Base-by-base conservation (phyloP, 2,113 vertebrate genomes). In the Dendropsophus ebraccatus region DNA sequence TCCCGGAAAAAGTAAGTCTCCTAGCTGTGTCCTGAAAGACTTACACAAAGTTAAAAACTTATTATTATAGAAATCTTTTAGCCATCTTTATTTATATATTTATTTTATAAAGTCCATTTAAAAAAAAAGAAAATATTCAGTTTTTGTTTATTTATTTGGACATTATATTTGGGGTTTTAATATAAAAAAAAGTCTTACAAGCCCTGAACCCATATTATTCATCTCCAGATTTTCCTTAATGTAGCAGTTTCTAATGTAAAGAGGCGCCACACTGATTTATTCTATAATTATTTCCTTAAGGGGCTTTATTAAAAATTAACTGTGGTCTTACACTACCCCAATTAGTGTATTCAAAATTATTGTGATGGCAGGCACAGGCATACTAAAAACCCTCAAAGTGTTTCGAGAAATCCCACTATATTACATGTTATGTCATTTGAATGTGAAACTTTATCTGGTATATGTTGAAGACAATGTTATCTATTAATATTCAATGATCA, bases 231-330 rank as follows among this genome's bases (percentile, higher is more conserved):
- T 94, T 93, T 94, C 94, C 37, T n/a, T 74, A 58, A 92, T 92
- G 88, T 91, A 89, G 56, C 92, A 92, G 91, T 82, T 88, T 91
- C 82, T 92, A 91, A 94, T 93, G 95, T 93, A 90, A 90, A 90
- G 91, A 91, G 91, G 92, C 93, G 92, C 91, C 92, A 92, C 90
- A 84, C 92, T 95, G 94, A 95, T 94, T 93, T 94, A 94, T 95
- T 93, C 89, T 91, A 76, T 95, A 95, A 94, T 95, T 94, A 93
- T 94, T 95, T 94, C 91, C 93, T 92, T 94, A 93, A 91, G 91
- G 91, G 91, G 90, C 92, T 92, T 90, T 93, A 95, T 94, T 94
- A 95, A 95, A 95, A 93, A 95, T 94, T 95, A 93, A 95, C 93
- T 92, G 87, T 90, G 88, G 89, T 87, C 92, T 95, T 93, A 92